These are phyloP conservation scores for Dryococelus australis DNA, from an alignment of 2,888 invertebrate species.

Conservation along the genomic window DNA sequence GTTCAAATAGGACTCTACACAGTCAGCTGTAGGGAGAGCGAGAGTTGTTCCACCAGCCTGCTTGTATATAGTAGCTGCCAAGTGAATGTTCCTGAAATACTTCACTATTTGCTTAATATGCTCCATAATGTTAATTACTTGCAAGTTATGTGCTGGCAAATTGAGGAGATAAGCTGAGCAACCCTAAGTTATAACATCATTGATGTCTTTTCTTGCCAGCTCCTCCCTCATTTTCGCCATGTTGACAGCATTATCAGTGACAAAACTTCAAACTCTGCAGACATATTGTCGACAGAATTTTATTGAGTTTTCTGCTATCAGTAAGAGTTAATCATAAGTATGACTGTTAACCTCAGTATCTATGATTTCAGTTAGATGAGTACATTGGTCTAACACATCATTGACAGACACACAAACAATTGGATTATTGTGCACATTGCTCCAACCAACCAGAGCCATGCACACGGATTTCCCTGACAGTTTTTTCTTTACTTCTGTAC, in stretches of 20 bases:
- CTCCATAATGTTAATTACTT: conserved; percentile 25
- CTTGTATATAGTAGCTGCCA: conserved; percentile 31
- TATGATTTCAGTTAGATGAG: not conserved
- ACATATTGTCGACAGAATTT: conserved; percentile 19
- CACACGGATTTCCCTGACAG: not conserved
- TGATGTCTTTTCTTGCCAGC: not conserved
- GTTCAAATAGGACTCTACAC: conserved; percentile 30
- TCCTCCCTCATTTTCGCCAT: conserved; percentile 27
- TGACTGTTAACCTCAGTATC: conserved; percentile 18
- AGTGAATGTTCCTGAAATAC: no score
- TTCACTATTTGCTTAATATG: conserved; percentile 30
- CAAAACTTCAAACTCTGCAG: conserved; percentile 25
- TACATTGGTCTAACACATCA: not conserved
- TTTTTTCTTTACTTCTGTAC: not conserved
- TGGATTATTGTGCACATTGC: no score
- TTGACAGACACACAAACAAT: no score
- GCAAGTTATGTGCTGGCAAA: conserved; percentile 28
- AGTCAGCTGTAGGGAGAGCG: not conserved
- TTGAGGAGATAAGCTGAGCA: not conserved
- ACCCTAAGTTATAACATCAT: conserved; percentile 26
- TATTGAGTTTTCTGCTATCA: conserved; percentile 13
- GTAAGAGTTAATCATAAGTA: conserved; percentile 10
- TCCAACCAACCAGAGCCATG: not conserved
- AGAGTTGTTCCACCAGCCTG: conserved; percentile 27
- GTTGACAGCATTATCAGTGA: conserved; percentile 25